Evolutionary conservation across 2,113 vertebrate genomes (phyloP).

Genomic region (Etheostoma spectabile): DNA sequence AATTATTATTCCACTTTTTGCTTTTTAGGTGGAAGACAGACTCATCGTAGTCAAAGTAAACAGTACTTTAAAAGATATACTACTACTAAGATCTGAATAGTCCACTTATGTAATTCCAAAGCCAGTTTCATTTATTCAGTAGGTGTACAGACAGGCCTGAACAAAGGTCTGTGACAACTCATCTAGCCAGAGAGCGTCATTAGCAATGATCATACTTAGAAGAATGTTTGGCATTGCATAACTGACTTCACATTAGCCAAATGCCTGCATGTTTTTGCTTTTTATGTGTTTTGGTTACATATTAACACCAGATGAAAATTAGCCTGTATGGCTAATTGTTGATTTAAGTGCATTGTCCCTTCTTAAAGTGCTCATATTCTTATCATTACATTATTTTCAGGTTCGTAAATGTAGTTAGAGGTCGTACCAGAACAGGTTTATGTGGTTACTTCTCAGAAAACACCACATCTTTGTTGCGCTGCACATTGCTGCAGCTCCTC

Average conservation of each 20-base stretch:
- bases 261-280: neutral
- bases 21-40: neutral
- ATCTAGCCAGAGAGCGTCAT: neutral
- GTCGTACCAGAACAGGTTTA: too few relatives aligned
- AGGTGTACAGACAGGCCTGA: neutral
- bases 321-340: too few relatives aligned
- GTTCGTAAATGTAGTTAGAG: too few relatives aligned
- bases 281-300: neutral
- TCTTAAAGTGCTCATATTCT: too few relatives aligned
- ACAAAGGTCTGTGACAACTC: conserved; percentile 27
- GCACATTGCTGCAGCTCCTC: too few relatives aligned
- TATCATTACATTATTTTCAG: too few relatives aligned
- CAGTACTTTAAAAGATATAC: too few relatives aligned
- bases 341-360: too few relatives aligned
- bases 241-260: conserved; percentile 1
- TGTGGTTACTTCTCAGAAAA: too few relatives aligned
- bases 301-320: neutral
- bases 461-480: too few relatives aligned
- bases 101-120: neutral
- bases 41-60: neutral
- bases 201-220: neutral
- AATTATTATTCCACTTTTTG: neutral
- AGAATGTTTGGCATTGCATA: neutral
- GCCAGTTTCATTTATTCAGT: neutral
- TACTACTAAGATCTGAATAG: neutral